phyloP scores from a whole-genome alignment of 2,113 vertebrate species.

The Mormoops blainvillei region DNA sequence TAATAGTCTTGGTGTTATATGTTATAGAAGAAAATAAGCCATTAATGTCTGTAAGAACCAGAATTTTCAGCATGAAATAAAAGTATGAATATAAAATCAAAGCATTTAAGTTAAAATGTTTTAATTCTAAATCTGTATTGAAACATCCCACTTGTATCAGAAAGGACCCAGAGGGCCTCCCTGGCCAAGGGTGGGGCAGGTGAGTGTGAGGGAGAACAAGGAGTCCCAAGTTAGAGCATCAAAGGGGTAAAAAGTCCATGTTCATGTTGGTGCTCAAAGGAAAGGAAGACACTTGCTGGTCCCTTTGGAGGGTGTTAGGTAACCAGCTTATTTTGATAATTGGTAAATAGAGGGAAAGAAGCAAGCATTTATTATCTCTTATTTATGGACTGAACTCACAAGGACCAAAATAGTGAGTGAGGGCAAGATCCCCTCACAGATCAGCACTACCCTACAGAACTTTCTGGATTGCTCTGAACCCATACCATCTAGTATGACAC shows the following conservation, averaged over 20 bases:
- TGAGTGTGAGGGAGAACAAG: background rate
- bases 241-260: background rate
- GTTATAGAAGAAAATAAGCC: background rate
- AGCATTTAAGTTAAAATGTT: background rate
- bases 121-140: background rate
- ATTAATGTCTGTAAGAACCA: background rate
- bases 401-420: background rate
- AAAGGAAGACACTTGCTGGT: background rate
- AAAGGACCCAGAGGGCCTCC: background rate
- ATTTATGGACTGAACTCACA: background rate
- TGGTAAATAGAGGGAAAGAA: background rate
- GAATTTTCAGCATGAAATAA: background rate
- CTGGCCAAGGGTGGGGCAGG: background rate
- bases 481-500: background rate
- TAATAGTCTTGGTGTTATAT: background rate
- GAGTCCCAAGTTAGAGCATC: background rate
- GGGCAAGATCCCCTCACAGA: background rate
- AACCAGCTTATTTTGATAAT: background rate
- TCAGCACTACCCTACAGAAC: background rate
- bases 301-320: background rate
- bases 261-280: background rate
- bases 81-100: background rate
- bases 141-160: background rate
- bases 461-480: background rate
- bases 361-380: background rate